These are phyloP conservation scores for Urocyon cinereoargenteus DNA, from an alignment of 2,797 vertebrate genomes.

Conservation along the genomic window DNA sequence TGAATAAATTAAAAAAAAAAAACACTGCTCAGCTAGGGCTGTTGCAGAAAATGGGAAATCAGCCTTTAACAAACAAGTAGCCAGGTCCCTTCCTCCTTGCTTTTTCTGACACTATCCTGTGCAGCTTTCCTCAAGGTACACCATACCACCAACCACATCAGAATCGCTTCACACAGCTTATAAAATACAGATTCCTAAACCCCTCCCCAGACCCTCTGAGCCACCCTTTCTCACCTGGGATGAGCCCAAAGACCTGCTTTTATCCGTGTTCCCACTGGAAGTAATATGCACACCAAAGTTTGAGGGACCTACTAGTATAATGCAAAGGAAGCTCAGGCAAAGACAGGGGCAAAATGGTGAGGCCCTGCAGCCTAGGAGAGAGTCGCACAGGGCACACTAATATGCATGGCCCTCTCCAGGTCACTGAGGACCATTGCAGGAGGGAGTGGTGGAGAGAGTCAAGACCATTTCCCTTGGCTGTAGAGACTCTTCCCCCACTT, in stretches of 20 bases:
- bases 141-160: neutral
- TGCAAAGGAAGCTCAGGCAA: neutral
- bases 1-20: no score
- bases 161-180: neutral
- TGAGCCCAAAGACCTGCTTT: neutral
- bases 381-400: neutral
- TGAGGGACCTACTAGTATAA: neutral
- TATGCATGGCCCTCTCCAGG: neutral
- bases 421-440: no score
- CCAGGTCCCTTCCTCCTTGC: neutral
- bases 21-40: neutral
- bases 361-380: accelerated
- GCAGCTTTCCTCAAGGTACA: neutral
- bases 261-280: no score
- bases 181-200: neutral
- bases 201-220: neutral
- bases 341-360: neutral
- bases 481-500: neutral
- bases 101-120: neutral
- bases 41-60: neutral
- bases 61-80: neutral
- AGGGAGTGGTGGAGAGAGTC: accelerated
- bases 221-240: neutral
- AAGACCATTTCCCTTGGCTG: neutral
- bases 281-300: no score